Evolutionary conservation across 2,113 vertebrate genomes (phyloP), one percentile per base, ranked within the genome.

Genomic region (Alouatta palliata): DNA sequence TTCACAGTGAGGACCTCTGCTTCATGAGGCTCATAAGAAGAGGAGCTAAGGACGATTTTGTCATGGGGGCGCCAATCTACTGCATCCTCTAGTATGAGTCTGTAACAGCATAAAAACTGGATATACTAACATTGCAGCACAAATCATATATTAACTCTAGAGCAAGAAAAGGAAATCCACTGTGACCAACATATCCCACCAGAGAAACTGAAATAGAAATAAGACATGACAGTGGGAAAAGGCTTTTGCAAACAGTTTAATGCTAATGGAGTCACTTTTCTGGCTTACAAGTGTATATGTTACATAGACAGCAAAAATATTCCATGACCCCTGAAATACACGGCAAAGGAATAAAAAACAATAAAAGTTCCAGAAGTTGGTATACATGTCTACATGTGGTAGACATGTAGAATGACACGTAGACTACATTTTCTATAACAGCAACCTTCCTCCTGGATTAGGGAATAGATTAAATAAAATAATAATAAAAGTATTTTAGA

Each of bases 11-110:
- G 96, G 82, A 97, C 56, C 85, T 99, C 98, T 95, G 98, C 98
- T 90, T 99, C 98, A 0, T 98, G 98, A 64, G 99, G 97, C 87
- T 99, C 98, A 1, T 99, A 99, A 45, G 99, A 99, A 54, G 99
- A 99, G 27, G 99, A 98, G 13, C 97, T 98, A 66, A 99, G 97
- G 58, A 99, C 94, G 32, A 98, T 94, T 81, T 92, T 94, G 64
- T 98, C 98, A 13, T 76, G 95, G 35, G 85, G 84, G 70, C 87
- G 94, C 99, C 99, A 99, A 5, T 99, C 98, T 16, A 98, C 97
- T 35, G 94, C 7, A 0, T 98, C 97, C 14, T 98, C 86, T 43
- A 99, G 76, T 94, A 98, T 96, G 97, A 99, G 97, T 97, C 99
- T 99, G 95, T n/a, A 98, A 94, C 0, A 0, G 8, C 6, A 90